Percentiles rank a stretch among this genome's conserved stretches.
Conservation (phyloP, 1,140 invertebrate genomes). For the Episyrphus balteatus region DNA sequence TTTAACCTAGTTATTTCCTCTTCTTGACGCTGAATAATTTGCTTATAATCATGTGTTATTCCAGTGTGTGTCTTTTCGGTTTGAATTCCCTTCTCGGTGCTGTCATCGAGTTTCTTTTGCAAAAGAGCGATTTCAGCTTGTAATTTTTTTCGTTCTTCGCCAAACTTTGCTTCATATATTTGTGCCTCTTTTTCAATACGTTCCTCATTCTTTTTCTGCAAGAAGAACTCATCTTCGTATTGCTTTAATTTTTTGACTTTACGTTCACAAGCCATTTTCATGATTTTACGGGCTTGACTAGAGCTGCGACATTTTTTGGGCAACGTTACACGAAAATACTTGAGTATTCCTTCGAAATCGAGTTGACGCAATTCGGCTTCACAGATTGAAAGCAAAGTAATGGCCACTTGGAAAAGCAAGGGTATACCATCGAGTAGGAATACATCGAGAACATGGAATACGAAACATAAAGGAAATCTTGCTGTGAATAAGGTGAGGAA, state of each 20-base stretch:
- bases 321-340: conserved; percentile 87
- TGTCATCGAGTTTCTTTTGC: conserved; percentile 67
- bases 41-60: conserved; percentile 87
- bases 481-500: conserved; percentile 98
- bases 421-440: conserved; percentile 90
- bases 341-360: conserved; percentile 95
- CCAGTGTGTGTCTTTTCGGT: conserved; percentile 58
- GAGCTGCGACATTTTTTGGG: conserved; percentile 93
- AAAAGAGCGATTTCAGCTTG: conserved; percentile 66
- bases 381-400: conserved; percentile 84
- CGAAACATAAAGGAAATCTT: conserved; percentile 93
- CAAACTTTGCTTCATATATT: conserved; percentile 40
- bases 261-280: conserved; percentile 79
- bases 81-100: conserved; percentile 60
- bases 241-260: conserved; percentile 93
- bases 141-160: conserved; percentile 74
- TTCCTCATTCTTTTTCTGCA: conserved; percentile 68
- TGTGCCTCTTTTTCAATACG: conserved; percentile 53
- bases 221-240: conserved; percentile 87
- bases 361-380: conserved; percentile 86
- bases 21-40: conserved; percentile 82
- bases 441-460: conserved; percentile 94
- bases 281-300: conserved; percentile 74
- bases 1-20: conserved; percentile 62
- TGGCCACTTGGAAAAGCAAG: conserved; percentile 90